phyloP scores from a whole-genome alignment of 2,888 invertebrate species.

The Gortyna flavago region DNA sequence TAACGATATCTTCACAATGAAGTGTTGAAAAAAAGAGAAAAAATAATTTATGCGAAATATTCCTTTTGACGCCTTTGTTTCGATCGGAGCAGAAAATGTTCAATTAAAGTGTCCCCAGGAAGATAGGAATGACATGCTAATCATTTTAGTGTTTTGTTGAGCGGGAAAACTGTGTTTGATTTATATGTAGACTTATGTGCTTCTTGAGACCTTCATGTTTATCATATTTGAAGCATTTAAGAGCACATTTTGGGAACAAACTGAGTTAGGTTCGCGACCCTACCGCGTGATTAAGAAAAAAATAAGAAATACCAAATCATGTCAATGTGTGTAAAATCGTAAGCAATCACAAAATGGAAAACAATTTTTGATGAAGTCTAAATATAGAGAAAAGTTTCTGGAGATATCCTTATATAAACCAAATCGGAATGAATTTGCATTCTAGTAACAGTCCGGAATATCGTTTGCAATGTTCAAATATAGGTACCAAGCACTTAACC shows the following conservation, averaged over 20 bases:
- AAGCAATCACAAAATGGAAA: constrained; percentile 3
- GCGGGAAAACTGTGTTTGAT: constrained; percentile 19
- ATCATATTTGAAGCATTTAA: not conserved
- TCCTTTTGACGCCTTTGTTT: constrained; percentile 88
- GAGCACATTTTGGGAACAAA: not conserved
- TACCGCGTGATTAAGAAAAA: not conserved
- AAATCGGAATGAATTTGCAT: constrained; percentile 31
- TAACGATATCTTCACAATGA: constrained; percentile 89
- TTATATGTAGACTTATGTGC: constrained; percentile 6
- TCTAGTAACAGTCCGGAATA: constrained; percentile 31
- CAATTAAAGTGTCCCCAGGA: constrained; percentile 80
- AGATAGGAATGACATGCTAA: constrained; percentile 61
- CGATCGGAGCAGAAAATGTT: constrained; percentile 78
- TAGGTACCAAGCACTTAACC: constrained; percentile 36
- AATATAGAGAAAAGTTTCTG: constrained; percentile 14
- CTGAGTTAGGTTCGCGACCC: not conserved
- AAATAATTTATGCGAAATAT: constrained; percentile 88
- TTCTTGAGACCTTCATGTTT: not conserved
- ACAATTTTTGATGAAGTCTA: not conserved
- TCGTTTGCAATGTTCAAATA: constrained; percentile 38
- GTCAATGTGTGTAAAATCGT: not conserved
- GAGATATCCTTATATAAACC: constrained; percentile 24
- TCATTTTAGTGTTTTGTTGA: constrained; percentile 57
- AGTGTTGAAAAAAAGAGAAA: constrained; percentile 83
- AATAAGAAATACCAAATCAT: not conserved